phyloP scores from a whole-genome alignment of 2,797 vertebrate species.

The Pempheris klunzingeri region DNA sequence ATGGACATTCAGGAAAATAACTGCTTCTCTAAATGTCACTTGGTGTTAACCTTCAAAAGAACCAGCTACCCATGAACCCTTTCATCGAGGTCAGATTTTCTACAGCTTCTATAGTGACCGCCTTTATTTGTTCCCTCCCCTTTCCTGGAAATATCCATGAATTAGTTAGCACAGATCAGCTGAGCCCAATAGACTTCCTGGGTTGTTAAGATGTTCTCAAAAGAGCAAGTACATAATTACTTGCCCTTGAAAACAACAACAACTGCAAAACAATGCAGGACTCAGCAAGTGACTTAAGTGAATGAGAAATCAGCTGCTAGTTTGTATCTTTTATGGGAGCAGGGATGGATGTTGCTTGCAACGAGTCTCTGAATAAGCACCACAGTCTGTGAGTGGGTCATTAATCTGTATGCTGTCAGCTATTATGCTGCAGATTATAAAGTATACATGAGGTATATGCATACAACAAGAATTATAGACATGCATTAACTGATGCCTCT shows the following conservation, averaged over 20 bases:
- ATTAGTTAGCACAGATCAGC: slow-evolving; percentile 69
- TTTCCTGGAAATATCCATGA: slow-evolving; percentile 68
- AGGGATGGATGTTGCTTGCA: neutral
- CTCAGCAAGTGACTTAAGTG: neutral
- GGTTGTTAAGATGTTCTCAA: slow-evolving; percentile 15
- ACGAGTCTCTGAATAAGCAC: neutral
- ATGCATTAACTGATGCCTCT: neutral
- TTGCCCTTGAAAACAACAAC: neutral
- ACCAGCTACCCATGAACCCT: slow-evolving; percentile 39
- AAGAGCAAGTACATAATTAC: slow-evolving; percentile 26
- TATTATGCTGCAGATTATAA: neutral
- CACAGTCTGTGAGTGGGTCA: neutral
- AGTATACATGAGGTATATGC: neutral
- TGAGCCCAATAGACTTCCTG: slow-evolving; percentile 40
- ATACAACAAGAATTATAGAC: neutral
- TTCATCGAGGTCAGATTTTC: slow-evolving; percentile 50
- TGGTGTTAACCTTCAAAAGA: slow-evolving; percentile 51
- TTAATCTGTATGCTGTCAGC: neutral
- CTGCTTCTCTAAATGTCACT: slow-evolving; percentile 49
- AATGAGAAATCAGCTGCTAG: neutral
- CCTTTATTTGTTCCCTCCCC: slow-evolving; percentile 45
- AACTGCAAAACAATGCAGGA: slow-evolving; percentile 10
- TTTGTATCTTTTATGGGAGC: neutral
- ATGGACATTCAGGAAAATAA: slow-evolving; percentile 36
- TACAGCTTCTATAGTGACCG: slow-evolving; percentile 23